Evolutionary conservation across 1,140 invertebrate species (phyloP).

Genomic region (Euwallacea similis): DNA sequence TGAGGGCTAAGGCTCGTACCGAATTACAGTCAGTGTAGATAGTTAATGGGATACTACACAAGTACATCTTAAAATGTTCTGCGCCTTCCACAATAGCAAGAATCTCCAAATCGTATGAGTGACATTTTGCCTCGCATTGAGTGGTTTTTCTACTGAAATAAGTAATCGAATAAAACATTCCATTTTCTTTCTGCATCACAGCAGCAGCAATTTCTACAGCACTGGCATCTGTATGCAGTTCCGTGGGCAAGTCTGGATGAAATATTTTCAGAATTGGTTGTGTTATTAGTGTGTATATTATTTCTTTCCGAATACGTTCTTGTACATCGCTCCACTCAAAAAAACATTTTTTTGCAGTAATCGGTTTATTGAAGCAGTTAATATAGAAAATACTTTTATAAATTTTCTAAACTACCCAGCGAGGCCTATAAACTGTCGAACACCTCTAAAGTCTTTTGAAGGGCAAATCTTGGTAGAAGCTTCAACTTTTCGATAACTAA

Average conservation of each 20-base stretch:
- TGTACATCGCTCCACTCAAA: constrained; percentile 10
- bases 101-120: constrained; percentile 32
- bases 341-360: too few relatives aligned
- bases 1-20: constrained; percentile 37
- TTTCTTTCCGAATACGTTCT: constrained; percentile 1
- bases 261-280: constrained; percentile 31
- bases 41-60: constrained; percentile 48
- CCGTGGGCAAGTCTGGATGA: constrained; percentile 37
- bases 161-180: constrained; percentile 31
- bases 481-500: constrained; percentile 43
- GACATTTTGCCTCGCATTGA: constrained; percentile 37
- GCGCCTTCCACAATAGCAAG: constrained; percentile 30
- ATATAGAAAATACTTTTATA: constrained; percentile 44
- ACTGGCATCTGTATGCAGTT: constrained; percentile 51
- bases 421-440: constrained; percentile 47
- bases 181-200: constrained; percentile 45
- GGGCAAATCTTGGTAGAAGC: constrained; percentile 41
- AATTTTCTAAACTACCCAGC: constrained; percentile 49
- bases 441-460: constrained; percentile 45
- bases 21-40: constrained; percentile 50
- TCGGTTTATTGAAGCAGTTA: constrained; percentile 43
- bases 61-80: constrained; percentile 52
- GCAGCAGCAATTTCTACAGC: constrained; percentile 44
- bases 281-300: constrained; percentile 8
- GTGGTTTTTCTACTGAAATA: constrained; percentile 48